Conservation (phyloP, 2,113 vertebrate genomes). For the Myotis lucifugus region DNA sequence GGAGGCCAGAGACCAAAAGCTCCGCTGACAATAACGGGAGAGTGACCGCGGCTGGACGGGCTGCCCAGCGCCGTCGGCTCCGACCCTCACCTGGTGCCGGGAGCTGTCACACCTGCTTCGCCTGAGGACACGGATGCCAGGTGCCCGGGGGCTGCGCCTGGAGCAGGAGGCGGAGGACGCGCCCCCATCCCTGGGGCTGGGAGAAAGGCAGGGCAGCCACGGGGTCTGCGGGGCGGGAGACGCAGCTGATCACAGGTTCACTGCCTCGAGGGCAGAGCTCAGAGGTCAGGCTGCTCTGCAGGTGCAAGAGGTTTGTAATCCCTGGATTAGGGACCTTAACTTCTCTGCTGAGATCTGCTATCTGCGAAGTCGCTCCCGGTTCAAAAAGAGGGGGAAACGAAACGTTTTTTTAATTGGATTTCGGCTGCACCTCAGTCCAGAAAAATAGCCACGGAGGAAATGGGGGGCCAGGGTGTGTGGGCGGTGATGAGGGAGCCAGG, state of each 20-base stretch:
- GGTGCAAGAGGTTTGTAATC: conserved; percentile 85
- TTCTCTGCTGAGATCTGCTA: conserved; percentile 85
- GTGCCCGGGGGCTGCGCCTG: background rate
- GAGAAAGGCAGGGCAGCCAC: conserved; percentile 64
- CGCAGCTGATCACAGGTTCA: too few relatives aligned
- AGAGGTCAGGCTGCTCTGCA: conserved; percentile 80
- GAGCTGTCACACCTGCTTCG: background rate
- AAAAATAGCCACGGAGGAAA: conserved; percentile 74
- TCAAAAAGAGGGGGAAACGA: conserved; percentile 65
- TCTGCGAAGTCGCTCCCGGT: conserved; percentile 71
- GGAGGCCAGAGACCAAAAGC: conserved; percentile 52
- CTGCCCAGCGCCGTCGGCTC: background rate
- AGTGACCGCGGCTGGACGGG: background rate
- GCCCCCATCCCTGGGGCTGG: conserved; percentile 64
- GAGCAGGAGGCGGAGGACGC: background rate
- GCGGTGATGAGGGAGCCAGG: background rate
- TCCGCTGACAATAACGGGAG: conserved; percentile 35
- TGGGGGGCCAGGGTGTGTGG: conserved; percentile 60
- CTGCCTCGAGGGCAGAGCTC: conserved; percentile 83
- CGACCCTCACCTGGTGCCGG: background rate
- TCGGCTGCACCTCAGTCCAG: conserved; percentile 77
- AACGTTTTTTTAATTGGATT: conserved; percentile 82
- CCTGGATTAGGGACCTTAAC: conserved; percentile 88
- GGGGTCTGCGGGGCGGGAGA: too few relatives aligned
- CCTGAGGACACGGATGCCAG: background rate